Conservation (phyloP, 1,140 invertebrate species). For the Fopius arisanus region DNA sequence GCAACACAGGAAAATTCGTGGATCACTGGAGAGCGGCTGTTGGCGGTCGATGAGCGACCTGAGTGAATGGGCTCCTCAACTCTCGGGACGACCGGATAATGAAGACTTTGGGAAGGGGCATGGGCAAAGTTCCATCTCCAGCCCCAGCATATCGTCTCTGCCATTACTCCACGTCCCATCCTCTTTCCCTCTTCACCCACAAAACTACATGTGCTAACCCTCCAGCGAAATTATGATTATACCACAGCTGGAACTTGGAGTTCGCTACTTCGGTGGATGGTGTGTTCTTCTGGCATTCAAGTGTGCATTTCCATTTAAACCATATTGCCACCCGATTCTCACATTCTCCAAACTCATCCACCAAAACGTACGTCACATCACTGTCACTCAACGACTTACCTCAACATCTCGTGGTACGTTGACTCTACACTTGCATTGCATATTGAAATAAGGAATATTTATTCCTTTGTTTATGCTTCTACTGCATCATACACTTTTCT, state of each 20-base stretch:
- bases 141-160: not conserved
- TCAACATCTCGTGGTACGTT: not conserved
- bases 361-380: not conserved
- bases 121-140: conserved; percentile 1
- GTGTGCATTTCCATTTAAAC: not conserved
- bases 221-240: conserved; percentile 13
- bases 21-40: conserved; percentile 8
- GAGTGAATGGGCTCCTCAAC: conserved; percentile 17
- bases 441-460: too few species aligned
- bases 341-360: not conserved
- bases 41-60: conserved; percentile 19
- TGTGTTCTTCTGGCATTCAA: not conserved
- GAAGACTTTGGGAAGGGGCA: not conserved
- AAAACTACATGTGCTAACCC: conserved; percentile 13
- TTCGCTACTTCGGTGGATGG: conserved; percentile 3
- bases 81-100: conserved; percentile 13
- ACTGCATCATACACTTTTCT: too few species aligned
- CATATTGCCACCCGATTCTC: not conserved
- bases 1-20: conserved; percentile 12
- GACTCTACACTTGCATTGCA: not conserved
- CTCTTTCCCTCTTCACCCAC: not conserved
- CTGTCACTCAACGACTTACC: not conserved
- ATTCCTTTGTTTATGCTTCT: too few species aligned
- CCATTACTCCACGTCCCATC: conserved; percentile 3
- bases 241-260: not conserved